phyloP scores from a whole-genome alignment of 1,140 invertebrate species.

The Tetragnatha versicolor region DNA sequence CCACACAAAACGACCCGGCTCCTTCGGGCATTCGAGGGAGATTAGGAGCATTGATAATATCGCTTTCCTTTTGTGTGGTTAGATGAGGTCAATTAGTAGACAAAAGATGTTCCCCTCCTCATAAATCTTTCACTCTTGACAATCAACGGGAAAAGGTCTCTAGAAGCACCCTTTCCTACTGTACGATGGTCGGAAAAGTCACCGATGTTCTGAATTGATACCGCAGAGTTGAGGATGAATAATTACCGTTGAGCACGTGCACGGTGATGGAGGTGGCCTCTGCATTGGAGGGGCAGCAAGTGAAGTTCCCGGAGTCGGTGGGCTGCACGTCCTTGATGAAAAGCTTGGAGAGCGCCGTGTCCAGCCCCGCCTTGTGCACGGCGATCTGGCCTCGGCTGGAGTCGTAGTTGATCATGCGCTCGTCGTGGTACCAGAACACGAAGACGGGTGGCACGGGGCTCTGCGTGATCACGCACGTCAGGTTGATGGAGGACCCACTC shows the following conservation, averaged over 20 bases:
- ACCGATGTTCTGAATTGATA: too few relatives aligned
- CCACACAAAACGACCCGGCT: too few relatives aligned
- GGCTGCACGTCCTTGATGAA: constrained; percentile 85
- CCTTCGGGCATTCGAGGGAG: too few relatives aligned
- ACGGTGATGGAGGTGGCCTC: constrained; percentile 77
- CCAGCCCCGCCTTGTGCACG: constrained; percentile 74
- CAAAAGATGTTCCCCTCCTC: too few relatives aligned
- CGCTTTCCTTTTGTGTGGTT: too few relatives aligned
- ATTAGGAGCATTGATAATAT: too few relatives aligned
- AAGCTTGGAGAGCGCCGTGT: constrained; percentile 83
- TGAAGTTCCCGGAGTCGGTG: constrained; percentile 87
- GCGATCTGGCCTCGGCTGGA: constrained; percentile 35
- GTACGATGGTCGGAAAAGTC: too few relatives aligned
- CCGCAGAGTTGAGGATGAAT: background rate
- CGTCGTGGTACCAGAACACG: constrained; percentile 84
- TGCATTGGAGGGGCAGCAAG: constrained; percentile 83
- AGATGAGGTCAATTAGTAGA: too few relatives aligned
- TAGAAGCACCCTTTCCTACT: too few relatives aligned
- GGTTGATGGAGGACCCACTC: constrained; percentile 88
- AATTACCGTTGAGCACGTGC: constrained; percentile 82
- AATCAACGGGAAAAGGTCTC: too few relatives aligned
- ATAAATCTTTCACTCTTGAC: too few relatives aligned
- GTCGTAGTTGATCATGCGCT: constrained; percentile 61
- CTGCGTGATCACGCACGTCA: constrained; percentile 88
- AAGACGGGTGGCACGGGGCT: constrained; percentile 90